Evolutionary conservation across 2,797 vertebrate species (phyloP), one percentile per base, ranked within the genome.

Genomic region (Tenualosa ilisha): DNA sequence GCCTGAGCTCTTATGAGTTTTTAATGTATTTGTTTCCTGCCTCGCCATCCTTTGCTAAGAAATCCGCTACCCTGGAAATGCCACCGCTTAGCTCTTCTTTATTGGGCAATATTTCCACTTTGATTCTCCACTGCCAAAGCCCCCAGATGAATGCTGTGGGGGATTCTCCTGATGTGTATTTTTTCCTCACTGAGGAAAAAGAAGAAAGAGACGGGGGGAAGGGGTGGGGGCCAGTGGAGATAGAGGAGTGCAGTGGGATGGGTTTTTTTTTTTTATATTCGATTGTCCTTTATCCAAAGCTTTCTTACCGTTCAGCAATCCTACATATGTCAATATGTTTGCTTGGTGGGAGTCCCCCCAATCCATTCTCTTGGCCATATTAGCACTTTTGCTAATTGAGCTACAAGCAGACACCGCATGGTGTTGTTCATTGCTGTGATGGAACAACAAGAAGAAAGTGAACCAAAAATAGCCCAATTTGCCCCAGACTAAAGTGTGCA

Each of bases 41-140:
- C 46, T 89, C 61, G 50, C 61, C 84, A 68, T 79, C 72, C 50
- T 85, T 84, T 89, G 89, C 92, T 92, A 90, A 91, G 88, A 91
- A 85, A 89, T 89, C 0, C 12, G 50, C 85, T 88, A 79, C 86
- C n/a, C 86, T 88, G 90, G 92, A 86, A 88, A 84, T 91, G 90
- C 88, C 82, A 85, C 65, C 79, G 89, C 89, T 92, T 87, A 85
- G 81, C 43, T 90, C 85, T 84, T 82, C 22, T 92, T 93, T 92
- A 94, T 91, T 91, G 90, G 84, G 51, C 87, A 84, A 89, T 92
- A 89, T 92, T 92, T 93, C 86, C 82, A 87, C 88, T 88, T 89
- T 86, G 83, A 54, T 84, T 88, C 90, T 85, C 82, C 82, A 72
- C 89, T 85, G 85, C 82, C 86, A 85, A 88, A 89, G 86, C 85